Evolutionary conservation across 2,888 invertebrate species (phyloP), one percentile per base, ranked within the genome.

Genomic region (Drosophila neotestacea): DNA sequence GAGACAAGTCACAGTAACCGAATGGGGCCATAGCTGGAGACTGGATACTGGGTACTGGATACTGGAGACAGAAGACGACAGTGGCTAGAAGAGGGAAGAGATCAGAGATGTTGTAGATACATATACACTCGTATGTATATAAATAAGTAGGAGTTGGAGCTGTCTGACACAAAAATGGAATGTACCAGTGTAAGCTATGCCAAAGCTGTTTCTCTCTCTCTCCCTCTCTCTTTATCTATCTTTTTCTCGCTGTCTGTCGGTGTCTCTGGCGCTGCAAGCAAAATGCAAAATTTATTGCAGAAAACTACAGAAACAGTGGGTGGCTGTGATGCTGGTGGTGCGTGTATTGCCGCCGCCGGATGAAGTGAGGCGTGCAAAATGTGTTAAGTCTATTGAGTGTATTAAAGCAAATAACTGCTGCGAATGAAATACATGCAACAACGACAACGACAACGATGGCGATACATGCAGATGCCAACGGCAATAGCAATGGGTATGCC

Each of bases 391-490:
- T 87, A 87, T 85, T 85, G 88, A 85, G 85, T 85, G 83, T 87
- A 85, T 85, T 85, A 85, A 87, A 85, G 85, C 85, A 85, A 87
- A 87, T 87, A 87, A 87, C 84, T 85, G 83, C 87, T 87, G 82
- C 77, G 73, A 77, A 82, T 85, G 77, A 85, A 82, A 87, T 87
- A 87, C 85, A 87, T 80, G 66, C 72, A 69, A 44, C 75, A 77
- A 59, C 68, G 59, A 46, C 63, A 59, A 22, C 22, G 22, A 22
- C 22, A 1, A 46, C 72, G 44, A 44, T 60, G 74, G 75, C 64
- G 75, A 74, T 73, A 70, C 62, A 52, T 58, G 73, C 78, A 44
- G 64, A 56, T 62, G 73, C 58, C 52, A 54, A 36, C 9, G 60
- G 56, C 59, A 48, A 34, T 42, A 44, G 44, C 13, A 28, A 41